phyloP scores from a whole-genome alignment of 2,888 invertebrate genomes.

The Andrena camellia region DNA sequence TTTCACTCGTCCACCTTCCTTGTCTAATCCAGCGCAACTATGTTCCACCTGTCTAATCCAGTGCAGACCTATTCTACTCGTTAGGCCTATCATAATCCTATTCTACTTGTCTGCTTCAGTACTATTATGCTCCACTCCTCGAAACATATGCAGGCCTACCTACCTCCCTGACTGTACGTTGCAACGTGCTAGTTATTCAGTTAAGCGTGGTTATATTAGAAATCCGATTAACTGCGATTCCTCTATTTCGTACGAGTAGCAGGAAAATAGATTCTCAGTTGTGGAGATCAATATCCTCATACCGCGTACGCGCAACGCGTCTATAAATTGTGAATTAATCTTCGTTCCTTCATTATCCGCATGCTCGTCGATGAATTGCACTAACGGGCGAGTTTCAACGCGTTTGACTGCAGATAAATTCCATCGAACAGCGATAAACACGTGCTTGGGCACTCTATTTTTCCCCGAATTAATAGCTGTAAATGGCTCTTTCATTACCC shows the following conservation, averaged over 20 bases:
- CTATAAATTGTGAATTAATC: not conserved
- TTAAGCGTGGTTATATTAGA: too few species aligned
- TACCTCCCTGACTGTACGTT: too few species aligned
- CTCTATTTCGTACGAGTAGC: too few species aligned
- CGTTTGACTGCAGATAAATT: conserved; percentile 25
- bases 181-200: too few species aligned
- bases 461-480: conserved; percentile 13
- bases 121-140: not conserved
- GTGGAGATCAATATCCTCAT: too few species aligned
- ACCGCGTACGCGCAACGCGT: too few species aligned
- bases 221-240: too few species aligned
- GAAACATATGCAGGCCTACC: not conserved
- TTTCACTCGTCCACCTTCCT: not conserved
- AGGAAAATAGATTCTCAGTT: too few species aligned
- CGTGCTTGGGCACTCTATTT: conserved; percentile 1
- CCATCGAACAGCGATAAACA: not conserved
- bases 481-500: conserved; percentile 20
- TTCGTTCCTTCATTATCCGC: conserved; percentile 7
- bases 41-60: not conserved
- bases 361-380: not conserved
- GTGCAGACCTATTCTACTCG: not conserved
- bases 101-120: not conserved
- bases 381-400: not conserved
- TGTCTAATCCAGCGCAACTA: not conserved
- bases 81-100: too few species aligned